Conservation (phyloP, 1,140 invertebrate species). For the Microplitis demolitor region DNA sequence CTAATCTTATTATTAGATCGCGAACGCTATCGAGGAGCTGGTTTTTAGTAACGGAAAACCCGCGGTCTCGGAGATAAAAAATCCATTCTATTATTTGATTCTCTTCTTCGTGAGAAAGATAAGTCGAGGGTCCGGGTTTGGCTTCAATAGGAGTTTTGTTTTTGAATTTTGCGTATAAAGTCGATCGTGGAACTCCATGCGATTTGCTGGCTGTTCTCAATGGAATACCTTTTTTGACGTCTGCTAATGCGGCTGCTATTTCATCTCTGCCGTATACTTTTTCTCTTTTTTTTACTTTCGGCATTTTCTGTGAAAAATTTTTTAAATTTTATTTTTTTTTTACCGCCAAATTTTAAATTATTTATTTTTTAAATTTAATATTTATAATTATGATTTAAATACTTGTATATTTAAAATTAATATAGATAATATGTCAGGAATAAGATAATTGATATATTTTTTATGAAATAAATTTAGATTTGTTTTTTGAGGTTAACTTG, state of each 20-base stretch:
- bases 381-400: too few relatives aligned
- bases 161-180: neutral
- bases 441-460: too few relatives aligned
- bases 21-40: constrained; percentile 44
- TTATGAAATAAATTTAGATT: too few relatives aligned
- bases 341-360: too few relatives aligned
- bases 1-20: constrained; percentile 39
- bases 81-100: constrained; percentile 41
- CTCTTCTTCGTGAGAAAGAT: constrained; percentile 39
- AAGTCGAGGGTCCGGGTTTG: constrained; percentile 39
- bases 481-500: too few relatives aligned
- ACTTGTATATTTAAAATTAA: too few relatives aligned
- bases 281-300: too few relatives aligned
- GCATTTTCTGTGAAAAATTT: too few relatives aligned
- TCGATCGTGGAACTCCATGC: neutral
- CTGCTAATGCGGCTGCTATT: neutral
- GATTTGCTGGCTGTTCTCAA: constrained; percentile 2
- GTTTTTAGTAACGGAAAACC: constrained; percentile 45
- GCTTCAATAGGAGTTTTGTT: neutral
- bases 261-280: too few relatives aligned
- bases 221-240: neutral
- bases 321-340: too few relatives aligned
- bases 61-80: constrained; percentile 36
- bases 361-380: too few relatives aligned
- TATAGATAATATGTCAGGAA: too few relatives aligned